Percentiles rank a stretch among this genome's conserved stretches.
phyloP scores from a whole-genome alignment of 2,113 vertebrate species.

The Vicugna pacos region DNA sequence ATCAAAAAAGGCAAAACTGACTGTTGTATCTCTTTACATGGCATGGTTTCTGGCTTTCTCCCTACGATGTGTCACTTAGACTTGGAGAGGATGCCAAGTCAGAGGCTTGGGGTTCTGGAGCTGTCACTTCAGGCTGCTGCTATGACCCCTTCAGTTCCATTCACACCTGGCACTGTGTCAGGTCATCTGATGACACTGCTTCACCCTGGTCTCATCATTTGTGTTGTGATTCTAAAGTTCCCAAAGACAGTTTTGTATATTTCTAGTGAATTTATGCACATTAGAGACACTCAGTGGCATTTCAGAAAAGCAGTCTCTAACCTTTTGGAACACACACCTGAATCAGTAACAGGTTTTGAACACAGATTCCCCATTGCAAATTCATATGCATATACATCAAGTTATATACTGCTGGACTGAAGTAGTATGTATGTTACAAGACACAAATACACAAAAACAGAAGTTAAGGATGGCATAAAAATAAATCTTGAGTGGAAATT shows the following conservation, averaged over 20 bases:
- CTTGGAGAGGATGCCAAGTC: constrained; percentile 13
- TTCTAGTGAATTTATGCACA: background rate
- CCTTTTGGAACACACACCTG: background rate
- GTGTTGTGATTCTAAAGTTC: background rate
- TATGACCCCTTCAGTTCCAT: accelerated
- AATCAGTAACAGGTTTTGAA: constrained; percentile 20
- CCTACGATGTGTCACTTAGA: background rate
- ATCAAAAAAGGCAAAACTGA: background rate
- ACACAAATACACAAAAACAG: background rate
- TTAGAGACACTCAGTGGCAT: background rate
- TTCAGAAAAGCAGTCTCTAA: background rate
- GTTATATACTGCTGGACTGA: background rate
- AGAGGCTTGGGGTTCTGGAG: background rate
- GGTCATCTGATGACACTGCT: accelerated
- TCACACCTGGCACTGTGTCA: accelerated
- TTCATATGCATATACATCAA: background rate
- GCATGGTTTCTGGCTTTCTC: constrained; percentile 30
- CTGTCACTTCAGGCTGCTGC: background rate
- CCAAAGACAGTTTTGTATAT: accelerated
- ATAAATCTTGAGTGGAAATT: background rate
- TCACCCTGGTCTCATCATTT: background rate
- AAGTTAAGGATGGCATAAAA: background rate
- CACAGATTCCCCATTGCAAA: background rate
- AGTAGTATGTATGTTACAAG: background rate
- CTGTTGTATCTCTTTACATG: background rate